Evolutionary conservation across 2,888 invertebrate genomes (phyloP), one percentile per base, ranked within the genome.

Genomic region (Microchrysa polita): DNA sequence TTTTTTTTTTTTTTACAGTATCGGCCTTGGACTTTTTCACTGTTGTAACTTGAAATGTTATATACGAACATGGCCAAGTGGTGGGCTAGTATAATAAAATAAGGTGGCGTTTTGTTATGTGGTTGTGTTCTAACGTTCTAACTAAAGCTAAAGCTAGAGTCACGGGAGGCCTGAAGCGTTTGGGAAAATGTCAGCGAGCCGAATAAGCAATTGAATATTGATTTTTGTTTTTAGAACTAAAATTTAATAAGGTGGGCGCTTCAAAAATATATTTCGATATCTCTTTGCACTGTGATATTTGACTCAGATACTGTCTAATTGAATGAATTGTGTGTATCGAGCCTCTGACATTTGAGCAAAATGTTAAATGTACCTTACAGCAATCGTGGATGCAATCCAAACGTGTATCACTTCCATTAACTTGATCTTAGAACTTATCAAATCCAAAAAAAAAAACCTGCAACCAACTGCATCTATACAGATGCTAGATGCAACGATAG

Each of bases 171-270:
- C 65, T 65, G 44, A 10, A 48, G 65, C 42, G 7, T 2, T 34
- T 16, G n/a, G 65, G 48, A 65, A 65, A 65, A 65, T 65, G 65
- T 65, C 65, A 65, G 65, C 65, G 16, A n/a, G n/a, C n/a, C n/a
- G n/a, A 34, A 2, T 34, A 34, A 2, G 7, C 27, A 2, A 34
- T 34, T 34, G 27, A 2, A 34, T 7, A 34, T 34, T 34, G 27
- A 34, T 34, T 34, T 34, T 34, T 34, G n/a, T 34, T 2, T 34
- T 34, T 34, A 34, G 27, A 34, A 34, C 4, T 34, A n/a, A n/a
- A n/a, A n/a, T 44, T 44, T 14, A 10, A 12, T 44, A 12, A 12
- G 48, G 48, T 10, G 48, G 48, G 14, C 48, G 14, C n/a, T n/a
- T n/a, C n/a, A n/a, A n/a, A n/a, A n/a, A n/a, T n/a, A n/a, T n/a